A percentile compares a stretch with the other conserved stretches of the same genome.
Conservation (phyloP, 2,888 invertebrate genomes). For the Scaptomyza cyrtandrae region DNA sequence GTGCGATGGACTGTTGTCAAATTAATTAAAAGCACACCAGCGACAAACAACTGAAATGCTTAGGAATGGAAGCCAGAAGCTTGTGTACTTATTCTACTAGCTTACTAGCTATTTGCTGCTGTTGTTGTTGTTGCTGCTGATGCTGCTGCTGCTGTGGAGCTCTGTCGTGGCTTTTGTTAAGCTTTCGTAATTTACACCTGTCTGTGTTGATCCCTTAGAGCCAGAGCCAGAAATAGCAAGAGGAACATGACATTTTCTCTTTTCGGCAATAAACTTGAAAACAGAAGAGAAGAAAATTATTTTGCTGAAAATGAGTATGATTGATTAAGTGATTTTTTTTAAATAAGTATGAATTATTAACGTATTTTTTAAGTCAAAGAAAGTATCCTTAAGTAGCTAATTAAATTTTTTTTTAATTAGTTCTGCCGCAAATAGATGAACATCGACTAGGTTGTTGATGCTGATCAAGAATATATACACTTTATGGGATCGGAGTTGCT, state of each 20-base stretch:
- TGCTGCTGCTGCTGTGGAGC: conserved; percentile 26
- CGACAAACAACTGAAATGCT: conserved; percentile 11
- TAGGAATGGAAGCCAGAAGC: conserved; percentile 13
- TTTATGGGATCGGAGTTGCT: too few relatives aligned
- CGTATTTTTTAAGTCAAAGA: too few relatives aligned
- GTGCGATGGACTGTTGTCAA: conserved; percentile 52
- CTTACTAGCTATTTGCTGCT: conserved; percentile 9
- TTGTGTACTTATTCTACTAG: conserved; percentile 20
- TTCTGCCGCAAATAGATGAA: too few relatives aligned
- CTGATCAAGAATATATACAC: too few relatives aligned
- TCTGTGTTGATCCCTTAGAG: conserved; percentile 57
- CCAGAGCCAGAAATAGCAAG: neutral
- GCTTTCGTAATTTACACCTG: conserved; percentile 74
- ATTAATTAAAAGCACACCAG: conserved; percentile 71
- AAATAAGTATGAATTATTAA: too few relatives aligned
- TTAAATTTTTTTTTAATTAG: too few relatives aligned
- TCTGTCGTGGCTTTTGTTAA: conserved; percentile 64
- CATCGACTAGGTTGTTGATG: too few relatives aligned
- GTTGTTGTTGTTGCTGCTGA: conserved; percentile 14
- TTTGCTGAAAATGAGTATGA: too few relatives aligned
- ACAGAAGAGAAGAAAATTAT: neutral
- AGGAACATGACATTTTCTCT: conserved; percentile 8
- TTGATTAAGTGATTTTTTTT: too few relatives aligned
- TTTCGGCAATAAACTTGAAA: conserved; percentile 16
- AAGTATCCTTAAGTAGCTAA: too few relatives aligned